phyloP scores from a whole-genome alignment of 2,888 invertebrate species.

The Imbricaverruca yamaguchii region DNA sequence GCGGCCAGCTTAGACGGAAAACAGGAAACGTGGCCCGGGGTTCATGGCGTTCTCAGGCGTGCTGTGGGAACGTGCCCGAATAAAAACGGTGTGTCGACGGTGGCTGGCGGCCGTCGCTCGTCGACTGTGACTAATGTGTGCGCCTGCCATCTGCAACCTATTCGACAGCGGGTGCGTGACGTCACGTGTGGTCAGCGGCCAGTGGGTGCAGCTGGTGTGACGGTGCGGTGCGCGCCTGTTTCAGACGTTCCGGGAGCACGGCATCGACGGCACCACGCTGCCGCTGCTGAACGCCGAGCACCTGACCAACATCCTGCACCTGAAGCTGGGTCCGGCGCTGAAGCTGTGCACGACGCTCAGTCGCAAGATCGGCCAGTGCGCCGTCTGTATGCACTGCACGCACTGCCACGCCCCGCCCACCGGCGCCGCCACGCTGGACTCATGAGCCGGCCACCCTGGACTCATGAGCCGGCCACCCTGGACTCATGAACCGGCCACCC shows the following conservation, averaged over 20 bases:
- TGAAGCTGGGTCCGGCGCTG: constrained; percentile 85
- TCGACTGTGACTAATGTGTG: background rate
- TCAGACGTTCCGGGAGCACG: constrained; percentile 84
- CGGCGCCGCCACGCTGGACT: too few species aligned
- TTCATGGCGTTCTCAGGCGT: constrained; percentile 1
- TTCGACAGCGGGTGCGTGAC: too few species aligned
- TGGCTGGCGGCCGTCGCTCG: background rate
- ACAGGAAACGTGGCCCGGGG: constrained; percentile 8
- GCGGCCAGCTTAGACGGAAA: constrained; percentile 1
- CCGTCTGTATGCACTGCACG: constrained; percentile 63
- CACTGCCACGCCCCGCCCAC: constrained; percentile 50
- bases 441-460: too few species aligned
- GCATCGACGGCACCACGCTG: constrained; percentile 78
- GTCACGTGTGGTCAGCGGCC: too few species aligned
- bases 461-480: too few species aligned
- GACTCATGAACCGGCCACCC: too few species aligned
- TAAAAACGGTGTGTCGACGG: background rate
- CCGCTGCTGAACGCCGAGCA: constrained; percentile 84
- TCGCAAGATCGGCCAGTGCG: constrained; percentile 64
- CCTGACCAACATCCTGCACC: constrained; percentile 73
- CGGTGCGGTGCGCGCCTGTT: constrained; percentile 40
- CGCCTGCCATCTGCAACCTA: background rate
- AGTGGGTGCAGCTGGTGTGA: background rate
- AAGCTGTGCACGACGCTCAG: constrained; percentile 74
- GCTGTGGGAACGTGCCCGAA: constrained; percentile 4